These are phyloP conservation scores for Danionella cerebrum DNA, from an alignment of 2,113 vertebrate genomes.

Conservation along the genomic window DNA sequence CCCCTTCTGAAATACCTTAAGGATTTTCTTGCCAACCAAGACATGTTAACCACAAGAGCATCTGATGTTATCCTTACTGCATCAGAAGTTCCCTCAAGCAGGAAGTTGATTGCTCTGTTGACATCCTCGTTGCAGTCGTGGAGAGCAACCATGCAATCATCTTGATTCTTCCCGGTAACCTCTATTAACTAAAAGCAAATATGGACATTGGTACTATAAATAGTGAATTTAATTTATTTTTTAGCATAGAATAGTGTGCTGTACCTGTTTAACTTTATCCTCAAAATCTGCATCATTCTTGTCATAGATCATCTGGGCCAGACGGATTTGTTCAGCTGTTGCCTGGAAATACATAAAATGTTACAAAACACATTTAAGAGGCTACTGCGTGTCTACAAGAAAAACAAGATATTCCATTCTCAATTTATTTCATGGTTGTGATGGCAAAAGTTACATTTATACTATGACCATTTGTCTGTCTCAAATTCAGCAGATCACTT, in stretches of 20 bases:
- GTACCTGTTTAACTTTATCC: slow-evolving; percentile 96
- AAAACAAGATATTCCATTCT: too few species aligned
- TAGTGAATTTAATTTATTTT: neutral
- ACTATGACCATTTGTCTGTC: too few species aligned
- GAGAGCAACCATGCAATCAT: slow-evolving; percentile 95
- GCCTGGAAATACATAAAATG: slow-evolving; percentile 60
- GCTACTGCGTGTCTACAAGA: too few species aligned
- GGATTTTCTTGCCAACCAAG: neutral
- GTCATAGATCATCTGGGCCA: slow-evolving; percentile 98
- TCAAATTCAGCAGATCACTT: too few species aligned
- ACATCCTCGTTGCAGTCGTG: slow-evolving; percentile 97
- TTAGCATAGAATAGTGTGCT: neutral
- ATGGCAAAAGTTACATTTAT: too few species aligned
- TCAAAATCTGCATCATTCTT: slow-evolving; percentile 98
- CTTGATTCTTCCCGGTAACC: slow-evolving; percentile 97
- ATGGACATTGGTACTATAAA: neutral
- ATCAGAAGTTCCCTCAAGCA: slow-evolving; percentile 94
- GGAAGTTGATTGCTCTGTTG: slow-evolving; percentile 96
- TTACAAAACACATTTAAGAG: too few species aligned
- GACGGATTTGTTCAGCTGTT: slow-evolving; percentile 93
- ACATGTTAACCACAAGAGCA: neutral
- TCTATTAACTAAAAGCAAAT: slow-evolving; percentile 78
- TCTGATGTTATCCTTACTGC: slow-evolving; percentile 66
- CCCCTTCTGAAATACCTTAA: neutral
- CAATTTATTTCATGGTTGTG: too few species aligned